Percentiles rank a stretch among this genome's conserved stretches.
phyloP scores from a whole-genome alignment of 2,888 invertebrate genomes.

The Byasa hedistus region DNA sequence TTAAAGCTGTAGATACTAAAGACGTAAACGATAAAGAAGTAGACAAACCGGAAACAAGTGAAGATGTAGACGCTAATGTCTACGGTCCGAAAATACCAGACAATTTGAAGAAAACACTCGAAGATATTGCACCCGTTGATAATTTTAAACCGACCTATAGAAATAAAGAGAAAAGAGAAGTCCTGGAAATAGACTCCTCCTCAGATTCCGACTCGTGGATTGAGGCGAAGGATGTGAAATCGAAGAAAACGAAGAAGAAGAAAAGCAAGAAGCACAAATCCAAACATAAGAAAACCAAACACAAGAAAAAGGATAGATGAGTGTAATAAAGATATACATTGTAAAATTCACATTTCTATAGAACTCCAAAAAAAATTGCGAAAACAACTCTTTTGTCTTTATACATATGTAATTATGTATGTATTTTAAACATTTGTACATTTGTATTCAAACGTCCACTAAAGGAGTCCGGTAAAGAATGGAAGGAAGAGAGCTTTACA shows the following conservation, averaged over 20 bases:
- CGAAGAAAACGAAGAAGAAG: constrained; percentile 65
- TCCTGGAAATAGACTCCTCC: constrained; percentile 49
- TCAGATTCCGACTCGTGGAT: constrained; percentile 76
- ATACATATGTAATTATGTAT: too few relatives aligned
- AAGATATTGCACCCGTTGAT: constrained; percentile 32
- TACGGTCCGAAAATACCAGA: constrained; percentile 82
- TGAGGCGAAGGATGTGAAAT: constrained; percentile 63
- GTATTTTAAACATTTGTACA: not conserved
- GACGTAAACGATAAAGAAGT: constrained; percentile 4
- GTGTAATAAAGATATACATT: not conserved
- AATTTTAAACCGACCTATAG: constrained; percentile 46
- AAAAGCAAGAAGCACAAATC: constrained; percentile 70
- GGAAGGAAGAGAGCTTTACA: too few relatives aligned
- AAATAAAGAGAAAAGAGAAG: constrained; percentile 41
- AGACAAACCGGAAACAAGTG: constrained; percentile 19
- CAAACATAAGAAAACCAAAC: constrained; percentile 67
- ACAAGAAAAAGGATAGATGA: constrained; percentile 66
- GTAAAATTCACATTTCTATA: not conserved
- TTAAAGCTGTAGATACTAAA: constrained; percentile 30
- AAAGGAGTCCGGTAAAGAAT: too few relatives aligned
- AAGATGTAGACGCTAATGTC: constrained; percentile 43
- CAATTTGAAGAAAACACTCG: constrained; percentile 54
- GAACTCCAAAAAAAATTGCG: not conserved
- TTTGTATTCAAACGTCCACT: not conserved
- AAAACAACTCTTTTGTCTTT: not conserved